These are phyloP conservation scores for Atherix ibis DNA, from an alignment of 2,888 invertebrate species.

Conservation along the genomic window DNA sequence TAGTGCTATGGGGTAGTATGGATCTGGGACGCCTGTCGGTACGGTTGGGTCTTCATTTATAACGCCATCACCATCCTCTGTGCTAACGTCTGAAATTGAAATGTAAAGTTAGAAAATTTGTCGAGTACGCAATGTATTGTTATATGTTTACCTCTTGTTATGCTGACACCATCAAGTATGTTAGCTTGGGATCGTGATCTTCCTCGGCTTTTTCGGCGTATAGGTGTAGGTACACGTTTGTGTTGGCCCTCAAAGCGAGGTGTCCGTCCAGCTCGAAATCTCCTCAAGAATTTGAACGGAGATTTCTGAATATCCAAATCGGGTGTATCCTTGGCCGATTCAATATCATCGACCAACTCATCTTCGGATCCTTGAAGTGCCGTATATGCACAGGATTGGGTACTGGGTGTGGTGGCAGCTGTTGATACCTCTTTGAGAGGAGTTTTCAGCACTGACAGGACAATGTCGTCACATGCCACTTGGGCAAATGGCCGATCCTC, in stretches of 20 bases:
- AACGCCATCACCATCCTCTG: conserved; percentile 10
- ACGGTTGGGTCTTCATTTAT: conserved; percentile 9
- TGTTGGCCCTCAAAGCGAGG: conserved; percentile 41
- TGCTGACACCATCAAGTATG: conserved; percentile 17
- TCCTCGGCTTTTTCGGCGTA: conserved; percentile 20
- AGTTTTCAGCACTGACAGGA: conserved; percentile 43
- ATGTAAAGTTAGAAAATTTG: background rate
- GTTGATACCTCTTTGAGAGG: conserved; percentile 28
- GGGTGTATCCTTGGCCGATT: conserved; percentile 14
- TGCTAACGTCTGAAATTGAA: conserved; percentile 9
- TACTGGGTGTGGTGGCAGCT: conserved; percentile 10
- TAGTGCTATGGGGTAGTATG: conserved; percentile 47
- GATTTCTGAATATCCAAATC: conserved; percentile 14
- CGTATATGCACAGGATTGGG: conserved; percentile 15
- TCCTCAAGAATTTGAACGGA: conserved; percentile 36
- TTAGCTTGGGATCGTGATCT: conserved; percentile 19
- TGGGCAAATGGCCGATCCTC: conserved; percentile 15
- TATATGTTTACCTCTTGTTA: no score
- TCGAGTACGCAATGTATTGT: background rate
- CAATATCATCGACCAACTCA: conserved; percentile 22
- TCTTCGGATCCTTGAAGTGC: conserved; percentile 17
- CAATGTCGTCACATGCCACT: conserved; percentile 34
- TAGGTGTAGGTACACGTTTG: conserved; percentile 42
- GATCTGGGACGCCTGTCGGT: conserved; percentile 40
- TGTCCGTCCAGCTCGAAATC: conserved; percentile 29